Conservation (phyloP, 2,797 vertebrate species). For the Sebastes hubbsi region DNA sequence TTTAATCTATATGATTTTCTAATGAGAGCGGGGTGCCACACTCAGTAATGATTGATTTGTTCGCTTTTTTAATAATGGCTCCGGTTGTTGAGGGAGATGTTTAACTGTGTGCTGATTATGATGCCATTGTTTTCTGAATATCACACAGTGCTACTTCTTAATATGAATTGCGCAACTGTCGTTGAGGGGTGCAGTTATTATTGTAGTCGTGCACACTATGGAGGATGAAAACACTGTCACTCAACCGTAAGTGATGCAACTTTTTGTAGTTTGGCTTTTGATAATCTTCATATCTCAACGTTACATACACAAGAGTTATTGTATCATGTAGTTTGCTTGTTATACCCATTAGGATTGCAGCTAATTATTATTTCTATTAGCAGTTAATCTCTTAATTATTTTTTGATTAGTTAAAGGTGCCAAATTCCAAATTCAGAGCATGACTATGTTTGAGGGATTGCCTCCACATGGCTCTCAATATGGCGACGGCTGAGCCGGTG, state of each 20-base stretch:
- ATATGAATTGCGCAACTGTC: constrained; percentile 16
- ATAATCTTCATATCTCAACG: background rate
- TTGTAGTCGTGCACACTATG: background rate
- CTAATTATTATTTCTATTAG: background rate
- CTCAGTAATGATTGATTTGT: constrained; percentile 71
- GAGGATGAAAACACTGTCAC: constrained; percentile 4
- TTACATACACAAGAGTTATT: background rate
- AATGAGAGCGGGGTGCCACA: constrained; percentile 66
- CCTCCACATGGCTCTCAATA: no score
- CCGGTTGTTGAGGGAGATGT: constrained; percentile 50
- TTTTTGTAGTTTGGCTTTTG: background rate
- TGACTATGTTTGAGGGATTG: no score
- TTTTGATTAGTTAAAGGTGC: background rate
- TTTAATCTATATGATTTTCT: constrained; percentile 81
- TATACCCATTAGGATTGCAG: background rate
- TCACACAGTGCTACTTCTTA: constrained; percentile 15
- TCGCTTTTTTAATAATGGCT: constrained; percentile 59
- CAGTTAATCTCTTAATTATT: background rate
- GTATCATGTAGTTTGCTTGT: background rate
- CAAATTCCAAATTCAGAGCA: no score
- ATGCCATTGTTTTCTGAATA: constrained; percentile 49
- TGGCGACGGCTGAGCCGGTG: no score
- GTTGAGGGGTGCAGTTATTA: background rate
- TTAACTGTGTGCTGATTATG: constrained; percentile 37
- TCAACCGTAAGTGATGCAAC: background rate